phyloP scores from a whole-genome alignment of 92 coral and sea anemone species.

The Umimayanthus chanpuru region DNA sequence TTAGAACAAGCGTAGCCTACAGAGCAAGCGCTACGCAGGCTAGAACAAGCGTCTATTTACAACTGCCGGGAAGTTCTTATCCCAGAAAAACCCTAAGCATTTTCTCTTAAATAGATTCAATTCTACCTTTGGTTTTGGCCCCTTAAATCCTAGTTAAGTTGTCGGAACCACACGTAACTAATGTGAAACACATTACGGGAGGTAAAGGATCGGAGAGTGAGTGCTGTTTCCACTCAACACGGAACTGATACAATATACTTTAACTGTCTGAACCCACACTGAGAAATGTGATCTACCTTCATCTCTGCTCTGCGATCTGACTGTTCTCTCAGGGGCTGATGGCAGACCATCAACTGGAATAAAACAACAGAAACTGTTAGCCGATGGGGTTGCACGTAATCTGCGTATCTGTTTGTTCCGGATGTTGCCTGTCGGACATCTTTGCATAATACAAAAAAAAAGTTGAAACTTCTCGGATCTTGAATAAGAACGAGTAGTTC shows the following conservation, averaged over 20 bases:
- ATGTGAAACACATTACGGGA: background rate
- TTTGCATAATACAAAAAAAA: background rate
- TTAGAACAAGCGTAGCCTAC: no score
- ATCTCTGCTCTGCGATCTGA: conserved; percentile 27
- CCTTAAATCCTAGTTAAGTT: background rate
- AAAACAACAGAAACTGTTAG: background rate
- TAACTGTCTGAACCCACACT: background rate
- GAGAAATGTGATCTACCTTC: conserved; percentile 13
- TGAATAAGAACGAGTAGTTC: background rate
- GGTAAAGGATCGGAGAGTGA: no score
- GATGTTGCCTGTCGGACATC: background rate
- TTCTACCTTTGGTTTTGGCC: background rate
- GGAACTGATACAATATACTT: background rate
- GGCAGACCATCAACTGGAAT: conserved; percentile 15
- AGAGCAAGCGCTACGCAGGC: no score
- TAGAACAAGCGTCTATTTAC: no score
- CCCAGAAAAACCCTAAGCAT: no score
- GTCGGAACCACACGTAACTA: background rate
- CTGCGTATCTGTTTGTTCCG: background rate
- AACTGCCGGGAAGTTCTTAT: background rate
- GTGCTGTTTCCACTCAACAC: no score
- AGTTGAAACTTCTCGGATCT: background rate
- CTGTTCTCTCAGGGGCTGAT: conserved; percentile 8
- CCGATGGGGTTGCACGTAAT: background rate
- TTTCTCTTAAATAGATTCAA: no score